Evolutionary conservation across 2,888 invertebrate genomes (phyloP).

Genomic region (Epistrophella euchroma): DNA sequence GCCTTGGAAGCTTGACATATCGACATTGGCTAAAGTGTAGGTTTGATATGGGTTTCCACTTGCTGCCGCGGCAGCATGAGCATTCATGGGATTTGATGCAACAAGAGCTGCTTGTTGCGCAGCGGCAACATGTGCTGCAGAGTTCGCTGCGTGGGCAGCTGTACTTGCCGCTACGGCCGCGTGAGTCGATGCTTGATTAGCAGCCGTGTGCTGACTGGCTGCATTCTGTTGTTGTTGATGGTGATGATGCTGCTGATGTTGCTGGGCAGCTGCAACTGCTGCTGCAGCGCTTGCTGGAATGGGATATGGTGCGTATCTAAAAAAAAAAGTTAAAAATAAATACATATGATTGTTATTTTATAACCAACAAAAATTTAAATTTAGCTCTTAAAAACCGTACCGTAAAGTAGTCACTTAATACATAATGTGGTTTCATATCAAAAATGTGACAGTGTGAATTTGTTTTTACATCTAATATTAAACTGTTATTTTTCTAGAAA

Average conservation of each 20-base stretch:
- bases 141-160: constrained; percentile 65
- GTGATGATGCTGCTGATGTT: constrained; percentile 78
- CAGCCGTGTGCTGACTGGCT: constrained; percentile 43
- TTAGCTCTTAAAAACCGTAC: no score
- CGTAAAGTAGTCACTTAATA: no score
- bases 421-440: no score
- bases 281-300: constrained; percentile 85
- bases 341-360: background rate
- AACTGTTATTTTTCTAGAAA: no score
- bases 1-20: constrained; percentile 96
- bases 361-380: no score
- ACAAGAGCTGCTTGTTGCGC: constrained; percentile 83
- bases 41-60: constrained; percentile 89
- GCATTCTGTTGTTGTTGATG: constrained; percentile 77
- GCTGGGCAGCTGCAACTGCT: constrained; percentile 84
- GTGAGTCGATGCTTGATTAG: constrained; percentile 77
- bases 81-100: constrained; percentile 84
- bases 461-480: no score
- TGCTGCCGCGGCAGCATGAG: constrained; percentile 86
- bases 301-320: constrained; percentile 88
- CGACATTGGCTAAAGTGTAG: constrained; percentile 94
- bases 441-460: no score
- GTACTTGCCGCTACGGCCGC: constrained; percentile 64
- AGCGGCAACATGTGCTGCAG: constrained; percentile 83
- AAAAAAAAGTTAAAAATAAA: constrained; percentile 13